Conservation (phyloP, 1,140 invertebrate genomes). For the Drosophila baimaii region DNA sequence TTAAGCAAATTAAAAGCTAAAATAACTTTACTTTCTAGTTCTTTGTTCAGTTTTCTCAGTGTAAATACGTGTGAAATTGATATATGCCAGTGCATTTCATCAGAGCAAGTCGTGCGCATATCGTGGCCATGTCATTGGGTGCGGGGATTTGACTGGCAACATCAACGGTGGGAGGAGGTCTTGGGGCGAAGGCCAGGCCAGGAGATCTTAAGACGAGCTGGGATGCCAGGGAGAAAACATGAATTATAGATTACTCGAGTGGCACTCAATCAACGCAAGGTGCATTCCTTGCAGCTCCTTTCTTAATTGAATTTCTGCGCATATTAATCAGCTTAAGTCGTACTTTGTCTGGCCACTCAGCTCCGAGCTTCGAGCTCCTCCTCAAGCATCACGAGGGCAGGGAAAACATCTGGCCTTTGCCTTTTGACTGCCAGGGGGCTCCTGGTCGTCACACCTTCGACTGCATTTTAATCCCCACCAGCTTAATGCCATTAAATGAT, state of each 20-base stretch:
- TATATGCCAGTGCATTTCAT: constrained; percentile 23
- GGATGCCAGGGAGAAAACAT: constrained; percentile 5
- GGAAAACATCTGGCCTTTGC: constrained; percentile 33
- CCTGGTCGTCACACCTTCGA: constrained; percentile 51
- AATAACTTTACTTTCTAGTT: too few species aligned
- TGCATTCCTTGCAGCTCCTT: constrained; percentile 35
- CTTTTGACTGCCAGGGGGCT: not conserved
- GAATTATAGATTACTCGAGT: constrained; percentile 41
- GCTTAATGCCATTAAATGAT: constrained; percentile 76
- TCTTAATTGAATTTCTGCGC: constrained; percentile 61
- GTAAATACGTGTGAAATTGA: constrained; percentile 25
- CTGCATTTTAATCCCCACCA: constrained; percentile 65
- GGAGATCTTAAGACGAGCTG: constrained; percentile 20
- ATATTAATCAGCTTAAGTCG: constrained; percentile 66
- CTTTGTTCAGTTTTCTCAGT: not conserved
- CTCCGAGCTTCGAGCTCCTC: constrained; percentile 16
- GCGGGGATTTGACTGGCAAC: constrained; percentile 9
- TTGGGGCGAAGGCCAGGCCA: not conserved
- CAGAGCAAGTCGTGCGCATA: constrained; percentile 22
- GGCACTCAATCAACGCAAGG: constrained; percentile 34
- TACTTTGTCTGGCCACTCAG: constrained; percentile 40
- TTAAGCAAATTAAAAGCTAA: too few species aligned
- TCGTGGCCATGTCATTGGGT: constrained; percentile 15
- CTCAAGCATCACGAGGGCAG: constrained; percentile 10
- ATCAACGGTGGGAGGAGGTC: constrained; percentile 4